Evolutionary conservation across 1,140 invertebrate species (phyloP), one percentile per base, ranked within the genome.

Genomic region (Drosophila kikkawai): DNA sequence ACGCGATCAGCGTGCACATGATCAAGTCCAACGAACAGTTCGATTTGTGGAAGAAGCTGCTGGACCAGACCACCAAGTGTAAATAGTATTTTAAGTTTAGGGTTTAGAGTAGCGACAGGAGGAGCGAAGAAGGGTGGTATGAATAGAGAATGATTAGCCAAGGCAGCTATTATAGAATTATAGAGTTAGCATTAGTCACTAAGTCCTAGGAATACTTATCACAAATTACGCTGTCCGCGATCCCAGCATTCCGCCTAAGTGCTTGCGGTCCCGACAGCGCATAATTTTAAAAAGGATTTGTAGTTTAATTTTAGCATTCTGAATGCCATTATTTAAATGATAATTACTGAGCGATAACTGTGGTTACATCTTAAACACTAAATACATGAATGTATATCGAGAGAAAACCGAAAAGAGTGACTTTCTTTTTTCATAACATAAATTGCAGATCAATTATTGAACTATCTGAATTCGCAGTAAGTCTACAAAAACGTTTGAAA

Each of bases 11-110:
- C 90, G 96, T 98, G 67, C 97, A 98, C 93, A 98, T 97, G 97
- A 96, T 98, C 34, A 97, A 97, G 87, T 96, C 95, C 85, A 95
- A 95, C 91, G 97, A 98, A 93, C 97, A 98, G 93, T 98, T 97
- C 93, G 97, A 98, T 93, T 94, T 98, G 45, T 98, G 97, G 97
- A 97, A 97, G 91, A 97, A 97, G 91, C 93, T 97, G 73, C 94
- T 97, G 51, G 97, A 97, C 92, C 96, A 96, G 53, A 95, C 96
- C 74, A 95, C 95, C 61, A 97, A 97, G 91, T 97, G 97, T 93
- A 95, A 95, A 93, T 93, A 93, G 91, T 92, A 92, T 90, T 92
- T 91, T 91, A 92, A 71, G 82, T 80, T 92, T 73, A 73, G 69
- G 29, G 68, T 73, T n/a, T 70, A 70, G 63, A 48, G 15, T 17